Evolutionary conservation across 2,888 invertebrate species (phyloP), one percentile per base, ranked within the genome.

Genomic region (Eristalinus aeneus): DNA sequence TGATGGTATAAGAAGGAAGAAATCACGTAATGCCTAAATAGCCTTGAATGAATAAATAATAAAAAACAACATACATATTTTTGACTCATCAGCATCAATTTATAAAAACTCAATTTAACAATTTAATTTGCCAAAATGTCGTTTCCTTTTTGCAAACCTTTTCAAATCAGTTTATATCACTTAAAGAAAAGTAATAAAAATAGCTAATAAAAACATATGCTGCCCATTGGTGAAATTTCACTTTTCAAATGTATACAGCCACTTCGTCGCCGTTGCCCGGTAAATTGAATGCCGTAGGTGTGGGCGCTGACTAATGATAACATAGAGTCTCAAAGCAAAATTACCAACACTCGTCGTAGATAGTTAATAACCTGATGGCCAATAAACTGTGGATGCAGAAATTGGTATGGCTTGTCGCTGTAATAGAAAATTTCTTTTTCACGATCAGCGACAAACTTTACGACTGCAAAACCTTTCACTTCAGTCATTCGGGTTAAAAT

Each of bases 391-490:
- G 31, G 63, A 12, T 39, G 61, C 39, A 10, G 73, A n/a, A 8
- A 68, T 12, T 36, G 11, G 23, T 16, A 20, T 12, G 46, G 22
- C 31, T 12, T 34, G n/a, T 46, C 69, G 36, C 60, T 31, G 31
- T 31, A 27, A 77, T 60, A 27, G 69, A 39, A 54, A 39, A 63
- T 71, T 71, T 71, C 71, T 77, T 64, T 63, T 64, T 31, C 36
- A 36, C 32, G 68, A 64, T 36, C 54, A 39, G 56, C 56, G 69
- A 71, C 77, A 71, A 77, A 22, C 63, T 63, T 77, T 71, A 77
- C 63, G 77, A 69, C 65, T 83, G 64, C 34, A 53, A 75, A 71
- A 65, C 84, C 84, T 84, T 84, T 84, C 84, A 84, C 78, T 84
- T 78, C 71, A 60, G 54, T 56, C 58, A 63, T 73, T 72, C 23